Conservation (phyloP, 1,140 invertebrate species). For the Caligus rogercresseyi region DNA sequence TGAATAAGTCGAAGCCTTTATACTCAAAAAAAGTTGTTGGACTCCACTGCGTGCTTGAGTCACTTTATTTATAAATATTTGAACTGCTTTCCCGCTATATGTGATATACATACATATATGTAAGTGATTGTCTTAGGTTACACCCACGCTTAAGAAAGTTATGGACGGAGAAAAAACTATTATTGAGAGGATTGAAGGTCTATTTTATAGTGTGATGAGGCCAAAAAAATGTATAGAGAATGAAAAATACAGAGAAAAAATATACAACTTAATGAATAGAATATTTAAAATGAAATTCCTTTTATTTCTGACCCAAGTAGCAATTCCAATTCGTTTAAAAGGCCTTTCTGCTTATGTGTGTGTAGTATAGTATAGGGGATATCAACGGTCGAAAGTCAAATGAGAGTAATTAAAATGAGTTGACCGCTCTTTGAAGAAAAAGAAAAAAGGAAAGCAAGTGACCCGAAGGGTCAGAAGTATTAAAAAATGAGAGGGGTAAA, state of each 20-base stretch:
- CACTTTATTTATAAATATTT: not conserved
- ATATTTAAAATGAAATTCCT: too few species aligned
- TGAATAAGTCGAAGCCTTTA: not conserved
- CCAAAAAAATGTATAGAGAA: too few species aligned
- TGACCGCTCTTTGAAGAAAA: not conserved
- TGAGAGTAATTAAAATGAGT: not conserved
- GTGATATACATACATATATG: too few species aligned
- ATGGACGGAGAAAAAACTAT: not conserved
- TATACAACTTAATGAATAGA: too few species aligned
- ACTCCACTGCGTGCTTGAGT: not conserved
- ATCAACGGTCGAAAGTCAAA: not conserved
- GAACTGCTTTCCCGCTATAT: not conserved
- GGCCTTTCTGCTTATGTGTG: too few species aligned
- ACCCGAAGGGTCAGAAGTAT: not conserved
- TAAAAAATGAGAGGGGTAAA: too few species aligned
- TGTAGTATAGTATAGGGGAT: too few species aligned
- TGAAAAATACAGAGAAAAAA: too few species aligned
- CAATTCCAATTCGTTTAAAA: too few species aligned
- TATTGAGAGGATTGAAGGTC: not conserved
- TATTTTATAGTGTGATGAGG: too few species aligned
- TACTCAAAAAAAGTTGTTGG: not conserved
- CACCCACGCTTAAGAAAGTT: not conserved
- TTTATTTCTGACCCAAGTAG: too few species aligned
- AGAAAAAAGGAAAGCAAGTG: not conserved
- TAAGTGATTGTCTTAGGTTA: not conserved